Conservation (phyloP, 2,888 invertebrate genomes). For the Rosalia funebris region DNA sequence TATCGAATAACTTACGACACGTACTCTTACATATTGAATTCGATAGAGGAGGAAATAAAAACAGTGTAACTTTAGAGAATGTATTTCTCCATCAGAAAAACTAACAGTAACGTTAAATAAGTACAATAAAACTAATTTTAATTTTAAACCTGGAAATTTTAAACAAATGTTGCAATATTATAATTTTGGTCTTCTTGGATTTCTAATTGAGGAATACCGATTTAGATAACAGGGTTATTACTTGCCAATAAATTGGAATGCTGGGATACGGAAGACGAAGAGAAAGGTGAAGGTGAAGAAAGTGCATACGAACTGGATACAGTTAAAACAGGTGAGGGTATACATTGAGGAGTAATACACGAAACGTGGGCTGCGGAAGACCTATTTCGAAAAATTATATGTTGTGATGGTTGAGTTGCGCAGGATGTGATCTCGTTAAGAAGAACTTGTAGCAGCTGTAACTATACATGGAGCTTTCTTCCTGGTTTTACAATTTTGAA, state of each 20-base stretch:
- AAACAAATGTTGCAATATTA: slow-evolving; percentile 17
- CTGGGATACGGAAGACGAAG: slow-evolving; percentile 9
- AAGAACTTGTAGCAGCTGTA: slow-evolving; percentile 21
- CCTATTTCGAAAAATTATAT: slow-evolving; percentile 12
- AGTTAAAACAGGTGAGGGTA: slow-evolving; percentile 22
- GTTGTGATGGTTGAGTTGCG: slow-evolving; percentile 19
- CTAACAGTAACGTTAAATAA: slow-evolving; percentile 26
- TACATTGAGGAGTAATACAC: slow-evolving; percentile 15
- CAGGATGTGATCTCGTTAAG: slow-evolving; percentile 17
- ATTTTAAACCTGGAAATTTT: slow-evolving; percentile 7
- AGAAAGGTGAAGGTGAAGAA: slow-evolving; percentile 25
- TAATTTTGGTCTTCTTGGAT: slow-evolving; percentile 7
- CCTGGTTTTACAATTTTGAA: slow-evolving; percentile 26
- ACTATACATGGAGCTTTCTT: slow-evolving; percentile 23
- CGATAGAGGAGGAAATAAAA: slow-evolving; percentile 22
- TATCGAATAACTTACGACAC: slow-evolving; percentile 26
- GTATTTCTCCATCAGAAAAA: slow-evolving; percentile 24
- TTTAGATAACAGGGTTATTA: slow-evolving; percentile 8
- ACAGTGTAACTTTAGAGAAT: slow-evolving; percentile 22
- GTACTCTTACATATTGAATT: slow-evolving; percentile 14
- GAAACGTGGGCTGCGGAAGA: slow-evolving; percentile 8
- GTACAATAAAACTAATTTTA: slow-evolving; percentile 14
- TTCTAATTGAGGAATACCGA: background rate
- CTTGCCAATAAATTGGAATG: slow-evolving; percentile 9
- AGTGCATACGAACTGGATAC: slow-evolving; percentile 19